These are phyloP conservation scores for Pocillopora meandrina DNA, from an alignment of 92 coral and sea anemone genomes.

Conservation along the genomic window DNA sequence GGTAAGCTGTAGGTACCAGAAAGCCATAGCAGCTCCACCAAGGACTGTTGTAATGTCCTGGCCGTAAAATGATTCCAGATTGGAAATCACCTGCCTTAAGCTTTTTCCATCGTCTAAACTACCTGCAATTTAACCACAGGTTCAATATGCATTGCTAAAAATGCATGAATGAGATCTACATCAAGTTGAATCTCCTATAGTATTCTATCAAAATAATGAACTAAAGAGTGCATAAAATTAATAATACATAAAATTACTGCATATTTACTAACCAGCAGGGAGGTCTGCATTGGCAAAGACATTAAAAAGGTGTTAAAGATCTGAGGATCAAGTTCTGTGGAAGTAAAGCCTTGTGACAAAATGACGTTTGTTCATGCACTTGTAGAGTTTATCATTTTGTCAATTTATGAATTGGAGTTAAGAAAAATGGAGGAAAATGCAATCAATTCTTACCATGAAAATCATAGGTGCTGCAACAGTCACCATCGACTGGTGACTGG, in stretches of 20 bases:
- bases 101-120: slow-evolving; percentile 6
- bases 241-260: neutral
- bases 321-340: too few relatives aligned
- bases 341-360: too few relatives aligned
- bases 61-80: neutral
- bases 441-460: neutral
- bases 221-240: neutral
- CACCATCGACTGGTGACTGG: neutral
- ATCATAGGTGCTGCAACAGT: neutral
- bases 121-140: neutral
- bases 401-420: neutral
- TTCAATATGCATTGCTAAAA: neutral
- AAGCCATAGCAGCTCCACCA: slow-evolving; percentile 1
- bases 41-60: neutral
- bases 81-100: neutral
- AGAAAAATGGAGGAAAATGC: neutral
- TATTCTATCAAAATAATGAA: neutral
- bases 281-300: too few relatives aligned
- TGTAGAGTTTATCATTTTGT: too few relatives aligned
- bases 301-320: too few relatives aligned
- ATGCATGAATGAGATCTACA: neutral
- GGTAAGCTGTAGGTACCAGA: neutral
- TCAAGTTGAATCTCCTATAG: neutral
- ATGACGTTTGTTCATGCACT: too few relatives aligned
- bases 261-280: neutral